A percentile compares a stretch with the other conserved stretches of the same genome.
Evolutionary conservation across 2,113 vertebrate genomes (phyloP).

Genomic region (Narcine bancroftii): DNA sequence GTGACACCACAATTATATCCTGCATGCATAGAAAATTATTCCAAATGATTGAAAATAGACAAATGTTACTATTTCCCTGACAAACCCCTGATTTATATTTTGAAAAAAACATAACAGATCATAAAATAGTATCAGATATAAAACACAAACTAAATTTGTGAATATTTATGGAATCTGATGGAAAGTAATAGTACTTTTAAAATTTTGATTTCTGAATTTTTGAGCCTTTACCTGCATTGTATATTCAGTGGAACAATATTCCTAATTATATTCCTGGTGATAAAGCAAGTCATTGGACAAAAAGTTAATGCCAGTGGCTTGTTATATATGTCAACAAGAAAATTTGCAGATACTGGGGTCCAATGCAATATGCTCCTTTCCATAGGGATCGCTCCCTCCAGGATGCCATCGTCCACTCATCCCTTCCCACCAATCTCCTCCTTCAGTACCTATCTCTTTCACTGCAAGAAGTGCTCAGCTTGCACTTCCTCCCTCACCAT

Average conservation of each 20-base stretch:
- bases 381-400: too few species aligned
- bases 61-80: neutral
- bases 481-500: too few species aligned
- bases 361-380: too few species aligned
- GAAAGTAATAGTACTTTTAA: neutral
- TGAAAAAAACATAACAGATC: neutral
- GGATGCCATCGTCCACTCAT: too few species aligned
- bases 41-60: neutral
- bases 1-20: neutral
- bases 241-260: neutral
- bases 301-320: too few species aligned
- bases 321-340: too few species aligned
- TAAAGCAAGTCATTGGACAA: neutral
- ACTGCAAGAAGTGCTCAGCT: too few species aligned
- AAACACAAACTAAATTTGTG: neutral
- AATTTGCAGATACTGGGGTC: too few species aligned
- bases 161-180: neutral
- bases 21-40: neutral
- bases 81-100: neutral
- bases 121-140: neutral
- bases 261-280: neutral
- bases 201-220: neutral
- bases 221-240: neutral
- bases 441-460: too few species aligned
- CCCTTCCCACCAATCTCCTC: too few species aligned